Conservation (phyloP, 2,113 vertebrate species). For the Nothobranchius furzeri region DNA sequence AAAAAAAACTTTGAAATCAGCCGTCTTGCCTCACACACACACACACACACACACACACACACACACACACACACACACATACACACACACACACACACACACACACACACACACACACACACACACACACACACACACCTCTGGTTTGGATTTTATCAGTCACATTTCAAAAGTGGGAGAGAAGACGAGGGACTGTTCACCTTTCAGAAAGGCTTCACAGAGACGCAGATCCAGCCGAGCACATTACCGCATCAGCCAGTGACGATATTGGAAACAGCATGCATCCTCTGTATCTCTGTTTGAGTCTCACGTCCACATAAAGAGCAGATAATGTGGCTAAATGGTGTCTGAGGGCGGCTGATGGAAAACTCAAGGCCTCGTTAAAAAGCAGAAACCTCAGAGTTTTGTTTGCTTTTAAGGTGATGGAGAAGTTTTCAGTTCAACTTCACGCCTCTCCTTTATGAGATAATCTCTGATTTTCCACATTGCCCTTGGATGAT, state of each 20-base stretch:
- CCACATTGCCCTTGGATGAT: not conserved
- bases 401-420: conserved; percentile 9
- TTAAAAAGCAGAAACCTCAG: conserved; percentile 38
- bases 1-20: conserved; percentile 75
- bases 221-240: conserved; percentile 68
- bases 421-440: not conserved
- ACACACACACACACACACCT: conserved; percentile 35
- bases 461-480: too few relatives aligned
- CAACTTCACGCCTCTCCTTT: too few relatives aligned
- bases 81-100: too few relatives aligned
- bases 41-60: not conserved
- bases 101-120: conserved; percentile 5
- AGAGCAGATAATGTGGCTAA: conserved; percentile 50
- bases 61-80: conserved; percentile 4
- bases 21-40: conserved; percentile 35
- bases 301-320: conserved; percentile 46
- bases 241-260: conserved; percentile 67
- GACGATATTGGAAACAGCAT: conserved; percentile 66
- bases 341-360: conserved; percentile 57
- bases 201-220: conserved; percentile 71
- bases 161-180: conserved; percentile 73
- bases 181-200: conserved; percentile 70
- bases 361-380: conserved; percentile 37
- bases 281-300: conserved; percentile 60
- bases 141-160: conserved; percentile 75